Evolutionary conservation across 2,888 invertebrate species (phyloP).

Genomic region (Eilema sororculum): DNA sequence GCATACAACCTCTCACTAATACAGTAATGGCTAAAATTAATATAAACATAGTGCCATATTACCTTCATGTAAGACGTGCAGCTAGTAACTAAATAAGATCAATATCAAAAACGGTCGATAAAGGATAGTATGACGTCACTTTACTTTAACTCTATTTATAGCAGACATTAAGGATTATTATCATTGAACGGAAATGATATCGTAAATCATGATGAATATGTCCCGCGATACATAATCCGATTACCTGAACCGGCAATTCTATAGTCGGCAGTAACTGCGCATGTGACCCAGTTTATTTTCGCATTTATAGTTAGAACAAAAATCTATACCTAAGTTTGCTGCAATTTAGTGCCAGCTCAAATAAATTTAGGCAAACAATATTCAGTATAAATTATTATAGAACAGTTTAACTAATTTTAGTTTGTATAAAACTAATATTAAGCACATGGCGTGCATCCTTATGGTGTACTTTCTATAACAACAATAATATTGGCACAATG

Average conservation of each 20-base stretch:
- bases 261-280: not conserved
- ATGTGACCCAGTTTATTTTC: not conserved
- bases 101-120: not conserved
- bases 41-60: no score
- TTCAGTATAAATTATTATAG: not conserved
- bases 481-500: slow-evolving; percentile 50
- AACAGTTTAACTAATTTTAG: not conserved
- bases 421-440: not conserved
- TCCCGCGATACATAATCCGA: not conserved
- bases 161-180: not conserved
- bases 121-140: not conserved
- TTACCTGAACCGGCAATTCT: not conserved
- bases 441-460: slow-evolving; percentile 25
- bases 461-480: slow-evolving; percentile 24
- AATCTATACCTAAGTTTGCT: not conserved
- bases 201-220: slow-evolving; percentile 1
- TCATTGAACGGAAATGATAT: not conserved
- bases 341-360: not conserved
- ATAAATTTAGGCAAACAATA: not conserved
- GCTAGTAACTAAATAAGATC: no score
- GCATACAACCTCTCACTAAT: not conserved
- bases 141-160: not conserved
- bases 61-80: no score
- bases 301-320: not conserved
- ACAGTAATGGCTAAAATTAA: not conserved